Evolutionary conservation across 2,797 vertebrate species (phyloP).

Genomic region (Coregonus sp.): DNA sequence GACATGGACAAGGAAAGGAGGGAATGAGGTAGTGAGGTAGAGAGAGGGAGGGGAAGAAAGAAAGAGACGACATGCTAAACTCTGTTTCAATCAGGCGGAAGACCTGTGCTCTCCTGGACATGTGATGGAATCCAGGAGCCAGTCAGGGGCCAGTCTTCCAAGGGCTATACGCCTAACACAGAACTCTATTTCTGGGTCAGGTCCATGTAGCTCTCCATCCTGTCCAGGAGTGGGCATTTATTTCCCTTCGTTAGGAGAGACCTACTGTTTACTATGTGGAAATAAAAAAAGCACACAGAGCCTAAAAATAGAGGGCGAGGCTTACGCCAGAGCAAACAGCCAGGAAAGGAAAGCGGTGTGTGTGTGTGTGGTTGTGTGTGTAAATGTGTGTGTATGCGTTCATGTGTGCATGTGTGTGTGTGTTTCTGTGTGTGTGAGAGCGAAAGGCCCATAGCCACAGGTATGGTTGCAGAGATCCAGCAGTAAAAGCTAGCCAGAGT

Average conservation of each 20-base stretch:
- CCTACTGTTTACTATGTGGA: conserved; percentile 53
- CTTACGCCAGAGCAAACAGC: conserved; percentile 42
- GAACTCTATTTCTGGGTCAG: conserved; percentile 45
- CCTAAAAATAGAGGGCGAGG: conserved; percentile 62
- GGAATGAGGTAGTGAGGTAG: conserved; percentile 25
- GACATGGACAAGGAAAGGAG: conserved; percentile 38
- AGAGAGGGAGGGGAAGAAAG: conserved; percentile 19
- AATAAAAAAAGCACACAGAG: conserved; percentile 54
- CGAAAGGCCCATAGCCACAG: not conserved
- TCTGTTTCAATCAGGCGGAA: not conserved
- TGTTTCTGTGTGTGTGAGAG: conserved; percentile 9
- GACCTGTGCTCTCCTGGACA: conserved; percentile 29
- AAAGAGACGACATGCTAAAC: conserved; percentile 31
- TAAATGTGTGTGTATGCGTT: not conserved
- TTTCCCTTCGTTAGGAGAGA: conserved; percentile 44
- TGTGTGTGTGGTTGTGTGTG: conserved; percentile 19
- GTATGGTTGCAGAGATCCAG: not conserved
- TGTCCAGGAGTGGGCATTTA: conserved; percentile 43
- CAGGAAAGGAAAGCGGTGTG: conserved; percentile 40
- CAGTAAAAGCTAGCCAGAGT: not conserved
- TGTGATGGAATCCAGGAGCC: conserved; percentile 32
- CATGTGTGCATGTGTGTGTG: conserved; percentile 25
- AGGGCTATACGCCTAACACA: conserved; percentile 34
- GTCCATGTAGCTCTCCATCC: conserved; percentile 38
- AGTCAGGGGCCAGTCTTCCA: conserved; percentile 24